Conservation (phyloP, 2,888 invertebrate genomes). For the Pherbina coryleti region DNA sequence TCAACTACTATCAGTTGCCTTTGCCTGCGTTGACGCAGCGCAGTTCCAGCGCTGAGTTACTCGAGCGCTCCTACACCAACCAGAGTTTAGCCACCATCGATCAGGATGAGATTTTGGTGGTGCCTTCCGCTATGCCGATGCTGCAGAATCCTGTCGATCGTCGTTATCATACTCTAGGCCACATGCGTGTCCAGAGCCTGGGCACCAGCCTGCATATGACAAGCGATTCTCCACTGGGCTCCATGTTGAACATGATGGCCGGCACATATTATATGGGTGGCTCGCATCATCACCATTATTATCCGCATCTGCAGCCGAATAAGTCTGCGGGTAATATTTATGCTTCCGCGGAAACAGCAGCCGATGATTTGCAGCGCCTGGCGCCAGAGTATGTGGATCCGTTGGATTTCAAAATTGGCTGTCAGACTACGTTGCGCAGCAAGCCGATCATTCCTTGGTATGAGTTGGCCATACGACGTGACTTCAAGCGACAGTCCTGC, state of each 20-base stretch:
- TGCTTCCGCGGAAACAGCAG: conserved; percentile 61
- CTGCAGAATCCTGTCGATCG: conserved; percentile 63
- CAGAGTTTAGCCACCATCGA: conserved; percentile 63
- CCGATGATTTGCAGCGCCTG: conserved; percentile 60
- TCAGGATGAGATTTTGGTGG: conserved; percentile 64
- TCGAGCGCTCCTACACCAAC: conserved; percentile 64
- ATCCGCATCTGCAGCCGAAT: conserved; percentile 52
- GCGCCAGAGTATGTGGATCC: conserved; percentile 68
- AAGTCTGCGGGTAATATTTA: conserved; percentile 66
- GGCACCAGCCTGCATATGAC: conserved; percentile 62
- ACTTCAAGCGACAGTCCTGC: conserved; percentile 82
- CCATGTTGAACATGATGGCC: conserved; percentile 60
- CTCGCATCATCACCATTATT: conserved; percentile 34
- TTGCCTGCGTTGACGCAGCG: conserved; percentile 56
- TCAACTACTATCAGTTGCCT: conserved; percentile 58
- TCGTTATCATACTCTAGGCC: conserved; percentile 67
- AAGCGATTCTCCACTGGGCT: conserved; percentile 59
- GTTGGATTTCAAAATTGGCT: conserved; percentile 78
- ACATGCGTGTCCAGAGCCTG: conserved; percentile 67
- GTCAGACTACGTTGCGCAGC: conserved; percentile 76
- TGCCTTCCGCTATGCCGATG: conserved; percentile 67
- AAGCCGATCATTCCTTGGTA: conserved; percentile 88
- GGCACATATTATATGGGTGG: conserved; percentile 47
- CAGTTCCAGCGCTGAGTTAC: conserved; percentile 65
- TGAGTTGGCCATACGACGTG: conserved; percentile 84